Evolutionary conservation across 2,113 vertebrate species (phyloP).

Genomic region (Accipiter virgatus): DNA sequence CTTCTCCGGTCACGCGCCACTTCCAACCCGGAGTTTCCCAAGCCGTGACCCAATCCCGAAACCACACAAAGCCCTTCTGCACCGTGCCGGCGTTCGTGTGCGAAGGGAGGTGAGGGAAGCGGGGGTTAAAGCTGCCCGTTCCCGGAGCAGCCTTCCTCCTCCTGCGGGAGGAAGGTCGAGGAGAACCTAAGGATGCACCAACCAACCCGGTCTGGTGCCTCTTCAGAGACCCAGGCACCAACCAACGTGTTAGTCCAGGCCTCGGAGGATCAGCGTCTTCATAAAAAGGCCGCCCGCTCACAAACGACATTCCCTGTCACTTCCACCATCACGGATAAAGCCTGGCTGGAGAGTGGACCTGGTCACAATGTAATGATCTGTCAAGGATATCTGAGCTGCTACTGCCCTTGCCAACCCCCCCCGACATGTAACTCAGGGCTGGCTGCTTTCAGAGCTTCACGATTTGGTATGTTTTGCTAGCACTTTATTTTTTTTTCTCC

Average conservation of each 20-base stretch:
- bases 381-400: neutral
- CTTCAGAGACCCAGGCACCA: neutral
- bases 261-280: neutral
- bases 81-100: neutral
- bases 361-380: neutral
- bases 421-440: neutral
- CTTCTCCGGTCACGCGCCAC: neutral
- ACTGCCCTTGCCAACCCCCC: neutral
- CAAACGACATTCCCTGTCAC: neutral
- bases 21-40: neutral
- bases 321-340: neutral
- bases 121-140: neutral
- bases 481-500: neutral
- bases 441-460: neutral
- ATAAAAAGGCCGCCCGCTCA: neutral
- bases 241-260: neutral
- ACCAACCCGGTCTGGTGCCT: neutral
- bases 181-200: neutral
- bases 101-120: neutral
- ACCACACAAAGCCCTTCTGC: neutral
- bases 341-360: neutral
- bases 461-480: neutral
- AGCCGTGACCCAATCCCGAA: neutral
- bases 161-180: rapidly evolving
- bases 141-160: neutral